Evolutionary conservation across 2,888 invertebrate genomes (phyloP).

Genomic region (Plagodis pulveraria): DNA sequence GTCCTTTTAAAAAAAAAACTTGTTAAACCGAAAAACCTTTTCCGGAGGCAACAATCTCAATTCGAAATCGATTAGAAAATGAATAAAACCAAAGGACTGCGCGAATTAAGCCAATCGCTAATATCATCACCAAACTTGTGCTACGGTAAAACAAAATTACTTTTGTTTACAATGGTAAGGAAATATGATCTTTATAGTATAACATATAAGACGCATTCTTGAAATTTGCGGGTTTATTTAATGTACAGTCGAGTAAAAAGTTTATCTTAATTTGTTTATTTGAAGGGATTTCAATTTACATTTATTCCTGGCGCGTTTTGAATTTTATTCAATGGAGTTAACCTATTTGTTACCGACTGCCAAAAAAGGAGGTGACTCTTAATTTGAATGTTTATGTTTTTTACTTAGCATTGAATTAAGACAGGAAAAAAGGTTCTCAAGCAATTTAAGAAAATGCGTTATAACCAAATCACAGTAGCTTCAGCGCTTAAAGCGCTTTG

Average conservation of each 20-base stretch:
- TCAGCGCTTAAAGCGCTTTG: too few species aligned
- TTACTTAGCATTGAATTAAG: too few species aligned
- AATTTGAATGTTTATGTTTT: too few species aligned
- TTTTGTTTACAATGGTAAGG: not conserved
- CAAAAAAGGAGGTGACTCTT: too few species aligned
- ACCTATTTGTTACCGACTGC: too few species aligned
- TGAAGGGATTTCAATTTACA: conserved; percentile 15
- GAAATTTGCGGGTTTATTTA: conserved; percentile 8
- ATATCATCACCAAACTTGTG: conserved; percentile 36
- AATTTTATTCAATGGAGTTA: too few species aligned
- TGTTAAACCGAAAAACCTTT: conserved; percentile 25
- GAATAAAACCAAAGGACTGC: conserved; percentile 35
- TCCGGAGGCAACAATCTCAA: conserved; percentile 7
- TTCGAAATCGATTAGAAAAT: conserved; percentile 23
- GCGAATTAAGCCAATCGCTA: conserved; percentile 33
- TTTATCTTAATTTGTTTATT: conserved; percentile 17
- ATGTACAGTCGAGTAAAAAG: conserved; percentile 18
- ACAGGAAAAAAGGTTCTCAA: too few species aligned
- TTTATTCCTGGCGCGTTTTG: conserved; percentile 9
- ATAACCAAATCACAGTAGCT: too few species aligned
- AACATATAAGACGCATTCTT: conserved; percentile 2
- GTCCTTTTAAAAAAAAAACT: too few species aligned
- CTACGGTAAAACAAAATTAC: conserved; percentile 32
- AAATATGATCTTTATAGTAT: conserved; percentile 13
- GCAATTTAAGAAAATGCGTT: too few species aligned